A percentile compares a stretch with the other conserved stretches of the same genome.
phyloP scores from a whole-genome alignment of 2,113 vertebrate species.

The Bufo bufo region DNA sequence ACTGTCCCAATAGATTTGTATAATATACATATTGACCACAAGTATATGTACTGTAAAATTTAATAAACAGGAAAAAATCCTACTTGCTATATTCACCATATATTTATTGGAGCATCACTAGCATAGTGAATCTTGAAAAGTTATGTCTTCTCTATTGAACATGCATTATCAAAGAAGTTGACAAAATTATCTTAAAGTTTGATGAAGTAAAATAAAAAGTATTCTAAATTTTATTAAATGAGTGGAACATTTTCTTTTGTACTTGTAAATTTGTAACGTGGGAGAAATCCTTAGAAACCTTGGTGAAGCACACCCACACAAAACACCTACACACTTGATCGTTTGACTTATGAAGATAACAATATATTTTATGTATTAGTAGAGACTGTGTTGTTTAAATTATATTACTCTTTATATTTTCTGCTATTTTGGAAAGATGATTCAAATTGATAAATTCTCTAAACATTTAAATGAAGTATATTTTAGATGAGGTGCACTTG shows the following conservation, averaged over 20 bases:
- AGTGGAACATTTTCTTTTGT: conserved; percentile 53
- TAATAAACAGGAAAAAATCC: too few relatives aligned
- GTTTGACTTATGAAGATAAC: conserved; percentile 50
- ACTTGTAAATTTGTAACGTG: conserved; percentile 36
- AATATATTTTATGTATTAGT: conserved; percentile 22
- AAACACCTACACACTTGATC: conserved; percentile 47
- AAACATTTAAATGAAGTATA: background rate
- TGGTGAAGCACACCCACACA: conserved; percentile 51
- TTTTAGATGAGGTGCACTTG: background rate
- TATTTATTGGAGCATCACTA: too few relatives aligned
- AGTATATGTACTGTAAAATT: too few relatives aligned
- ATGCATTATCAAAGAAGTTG: background rate
- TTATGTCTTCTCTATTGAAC: background rate
- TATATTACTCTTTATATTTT: background rate
- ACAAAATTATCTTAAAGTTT: background rate
- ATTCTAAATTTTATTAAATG: conserved; percentile 27
- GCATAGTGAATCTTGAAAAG: too few relatives aligned
- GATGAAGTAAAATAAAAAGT: conserved; percentile 24
- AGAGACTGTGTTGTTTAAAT: background rate
- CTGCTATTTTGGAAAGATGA: background rate
- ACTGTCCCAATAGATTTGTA: too few relatives aligned
- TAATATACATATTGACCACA: too few relatives aligned
- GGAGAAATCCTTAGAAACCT: conserved; percentile 51
- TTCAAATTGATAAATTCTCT: background rate
- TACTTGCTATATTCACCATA: too few relatives aligned